These are phyloP conservation scores for Bradynema listronoti DNA, from an alignment of 1,140 invertebrate species.

Conservation along the genomic window DNA sequence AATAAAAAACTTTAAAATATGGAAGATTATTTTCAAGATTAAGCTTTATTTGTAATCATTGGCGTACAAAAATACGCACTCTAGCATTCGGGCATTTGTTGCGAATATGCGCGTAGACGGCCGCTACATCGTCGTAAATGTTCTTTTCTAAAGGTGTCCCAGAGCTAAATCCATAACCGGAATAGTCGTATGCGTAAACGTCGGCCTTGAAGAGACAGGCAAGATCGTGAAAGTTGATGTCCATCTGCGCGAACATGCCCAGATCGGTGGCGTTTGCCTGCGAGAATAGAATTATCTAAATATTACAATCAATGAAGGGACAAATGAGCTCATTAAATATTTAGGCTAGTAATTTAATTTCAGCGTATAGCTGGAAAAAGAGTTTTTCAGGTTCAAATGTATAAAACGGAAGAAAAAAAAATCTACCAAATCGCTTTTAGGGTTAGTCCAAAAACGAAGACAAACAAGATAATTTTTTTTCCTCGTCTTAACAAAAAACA, in stretches of 20 bases:
- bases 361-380: background rate
- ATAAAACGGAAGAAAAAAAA: background rate
- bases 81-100: background rate
- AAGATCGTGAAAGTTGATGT: constrained; percentile 15
- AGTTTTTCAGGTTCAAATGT: background rate
- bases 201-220: background rate
- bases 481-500: constrained; percentile 8
- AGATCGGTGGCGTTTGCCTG: constrained; percentile 18
- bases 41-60: no score
- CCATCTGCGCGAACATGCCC: constrained; percentile 10
- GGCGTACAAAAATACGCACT: no score
- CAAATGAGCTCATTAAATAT: background rate
- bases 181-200: constrained; percentile 22
- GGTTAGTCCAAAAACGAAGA: background rate
- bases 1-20: no score
- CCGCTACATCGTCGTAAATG: constrained; percentile 19
- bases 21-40: no score
- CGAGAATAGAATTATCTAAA: constrained; percentile 22
- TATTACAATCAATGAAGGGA: background rate
- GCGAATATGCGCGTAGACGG: constrained; percentile 20
- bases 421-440: constrained; percentile 1
- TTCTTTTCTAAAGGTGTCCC: constrained; percentile 17
- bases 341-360: background rate
- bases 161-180: constrained; percentile 14
- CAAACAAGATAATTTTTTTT: constrained; percentile 20